phyloP scores from a whole-genome alignment of 2,113 vertebrate genomes.

The Cephalophus harveyi region DNA sequence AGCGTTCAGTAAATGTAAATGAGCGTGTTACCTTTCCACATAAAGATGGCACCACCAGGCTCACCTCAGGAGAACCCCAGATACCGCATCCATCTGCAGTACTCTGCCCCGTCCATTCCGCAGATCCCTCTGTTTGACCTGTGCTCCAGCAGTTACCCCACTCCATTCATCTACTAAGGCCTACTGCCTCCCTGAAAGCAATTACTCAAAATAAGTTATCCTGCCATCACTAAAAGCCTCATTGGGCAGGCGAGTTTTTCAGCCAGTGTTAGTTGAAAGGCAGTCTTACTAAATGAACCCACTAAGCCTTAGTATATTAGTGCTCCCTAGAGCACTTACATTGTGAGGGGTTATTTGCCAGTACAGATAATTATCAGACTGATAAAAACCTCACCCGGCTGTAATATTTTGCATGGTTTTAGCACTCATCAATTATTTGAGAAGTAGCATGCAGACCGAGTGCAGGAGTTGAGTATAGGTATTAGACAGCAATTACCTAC shows the following conservation, averaged over 20 bases:
- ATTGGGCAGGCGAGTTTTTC: not conserved
- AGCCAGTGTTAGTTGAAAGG: not conserved
- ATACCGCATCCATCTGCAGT: not conserved
- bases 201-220: not conserved
- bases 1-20: not conserved
- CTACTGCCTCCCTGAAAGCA: not conserved
- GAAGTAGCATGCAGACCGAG: not conserved
- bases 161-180: not conserved
- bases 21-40: accelerated
- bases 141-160: not conserved
- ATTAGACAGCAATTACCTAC: not conserved
- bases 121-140: too few relatives aligned
- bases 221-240: not conserved
- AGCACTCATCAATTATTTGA: not conserved
- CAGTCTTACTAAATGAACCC: not conserved
- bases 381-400: not conserved
- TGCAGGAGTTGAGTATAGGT: not conserved
- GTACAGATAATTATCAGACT: not conserved
- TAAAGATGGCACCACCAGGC: not conserved
- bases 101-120: not conserved
- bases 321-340: not conserved
- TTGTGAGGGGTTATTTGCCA: not conserved
- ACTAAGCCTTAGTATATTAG: not conserved
- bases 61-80: not conserved
- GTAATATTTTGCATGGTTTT: not conserved